Base-by-base conservation (phyloP, 2,888 invertebrate species). In the Eumacrocentrus americanus region DNA sequence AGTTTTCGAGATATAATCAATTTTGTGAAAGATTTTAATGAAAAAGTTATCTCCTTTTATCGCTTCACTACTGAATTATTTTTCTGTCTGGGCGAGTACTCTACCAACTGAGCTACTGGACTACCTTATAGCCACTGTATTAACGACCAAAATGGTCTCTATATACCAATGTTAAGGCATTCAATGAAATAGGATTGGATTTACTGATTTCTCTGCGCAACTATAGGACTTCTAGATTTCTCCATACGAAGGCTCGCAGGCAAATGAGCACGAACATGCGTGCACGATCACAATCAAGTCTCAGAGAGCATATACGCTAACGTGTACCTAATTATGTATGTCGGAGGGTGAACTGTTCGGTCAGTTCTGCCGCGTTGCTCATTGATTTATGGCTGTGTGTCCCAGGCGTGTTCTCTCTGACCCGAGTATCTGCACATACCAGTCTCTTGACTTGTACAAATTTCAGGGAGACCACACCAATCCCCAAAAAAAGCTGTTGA, bases 271-370 rank as follows among this genome's bases (percentile, higher is more conserved):
- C 50, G 50, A 50, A 29, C n/a, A 29, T 50, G 50, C 50, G 38
- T 51, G 51, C 37, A 12, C 11, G 52, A 38, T 52, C 38, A 35
- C 37, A 52, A 52, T 52, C 52, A 52, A 52, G 52, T 52, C 38
- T 37, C 22, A 29, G 29, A 52, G 20, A 37, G 23, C 9, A 37
- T 50, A n/a, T 16, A 35, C 3, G 25, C 4, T 38, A 64, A 60
- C 61, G 58, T 62, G 66, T 62, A 59, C 62, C 66, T 66, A 66
- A 66, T 66, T 66, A 66, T 66, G 64, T 62, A 66, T 64, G 66
- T 64, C 64, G 62, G 48, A 56, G 40, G 55, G 62, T 38, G 44
- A 55, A 46, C 18, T 37, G 37, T 53, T 59, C 51, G 57, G 52
- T 57, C 57, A 56, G 62, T 64, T 64, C 58, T 29, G 54, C 58